Conservation (phyloP, 2,797 vertebrate genomes). For the Mormyrops boulengeri region DNA sequence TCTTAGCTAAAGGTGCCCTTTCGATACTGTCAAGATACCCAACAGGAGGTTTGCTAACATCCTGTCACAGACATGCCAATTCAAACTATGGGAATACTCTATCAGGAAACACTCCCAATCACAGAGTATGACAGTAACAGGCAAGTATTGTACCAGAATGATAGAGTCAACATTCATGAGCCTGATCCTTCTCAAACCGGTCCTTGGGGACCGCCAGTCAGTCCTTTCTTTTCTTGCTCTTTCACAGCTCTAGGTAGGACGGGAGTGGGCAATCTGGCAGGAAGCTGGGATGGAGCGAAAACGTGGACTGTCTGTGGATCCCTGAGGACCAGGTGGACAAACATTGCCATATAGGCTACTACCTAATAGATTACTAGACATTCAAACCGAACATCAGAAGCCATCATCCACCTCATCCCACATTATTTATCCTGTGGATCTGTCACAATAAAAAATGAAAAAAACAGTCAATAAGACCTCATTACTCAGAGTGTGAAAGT, state of each 20-base stretch:
- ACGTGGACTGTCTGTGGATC: background rate
- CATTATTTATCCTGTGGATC: background rate
- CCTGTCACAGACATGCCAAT: background rate
- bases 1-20: background rate
- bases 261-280: background rate
- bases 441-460: background rate
- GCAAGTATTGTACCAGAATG: background rate
- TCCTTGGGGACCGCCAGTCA: background rate
- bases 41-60: background rate
- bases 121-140: background rate
- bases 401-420: background rate
- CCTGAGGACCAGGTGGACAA: background rate
- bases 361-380: background rate
- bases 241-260: background rate
- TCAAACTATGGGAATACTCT: background rate
- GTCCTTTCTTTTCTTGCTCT: background rate
- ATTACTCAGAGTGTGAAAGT: background rate
- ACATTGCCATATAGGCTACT: background rate
- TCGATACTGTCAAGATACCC: background rate
- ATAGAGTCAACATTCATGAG: background rate
- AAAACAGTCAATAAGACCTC: background rate
- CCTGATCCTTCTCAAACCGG: background rate
- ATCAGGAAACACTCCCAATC: background rate
- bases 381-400: background rate
- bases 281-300: background rate